Conservation (phyloP, 2,797 vertebrate genomes). For the Alca torda region DNA sequence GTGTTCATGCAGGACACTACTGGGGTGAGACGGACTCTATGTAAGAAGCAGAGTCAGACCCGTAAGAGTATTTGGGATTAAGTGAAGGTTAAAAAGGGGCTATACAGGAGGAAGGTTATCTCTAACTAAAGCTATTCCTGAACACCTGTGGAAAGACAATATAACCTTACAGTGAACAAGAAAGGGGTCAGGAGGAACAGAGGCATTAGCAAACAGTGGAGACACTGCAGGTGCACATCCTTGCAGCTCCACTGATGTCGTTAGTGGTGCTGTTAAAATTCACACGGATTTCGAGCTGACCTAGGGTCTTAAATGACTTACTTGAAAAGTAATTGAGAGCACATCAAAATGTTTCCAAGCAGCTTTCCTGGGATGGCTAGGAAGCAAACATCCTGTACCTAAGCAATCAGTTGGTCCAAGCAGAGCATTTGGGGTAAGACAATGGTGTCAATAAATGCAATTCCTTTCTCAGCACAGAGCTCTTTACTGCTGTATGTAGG, state of each 20-base stretch:
- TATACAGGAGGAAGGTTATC: neutral
- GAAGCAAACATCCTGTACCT: neutral
- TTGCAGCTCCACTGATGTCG: neutral
- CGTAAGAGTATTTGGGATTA: neutral
- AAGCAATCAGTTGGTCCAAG: neutral
- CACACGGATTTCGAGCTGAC: neutral
- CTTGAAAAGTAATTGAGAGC: neutral
- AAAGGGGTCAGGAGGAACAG: neutral
- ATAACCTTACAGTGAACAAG: neutral
- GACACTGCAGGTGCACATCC: too few species aligned
- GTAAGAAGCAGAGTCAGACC: neutral
- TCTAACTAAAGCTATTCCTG: neutral
- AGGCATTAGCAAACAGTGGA: neutral
- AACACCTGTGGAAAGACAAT: neutral
- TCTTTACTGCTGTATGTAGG: neutral
- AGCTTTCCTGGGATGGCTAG: neutral
- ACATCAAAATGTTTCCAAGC: neutral
- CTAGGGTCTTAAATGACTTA: neutral
- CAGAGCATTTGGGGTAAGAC: neutral
- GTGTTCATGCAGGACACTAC: neutral
- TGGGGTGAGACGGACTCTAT: neutral
- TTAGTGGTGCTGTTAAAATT: neutral
- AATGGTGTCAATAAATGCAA: neutral
- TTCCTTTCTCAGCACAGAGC: neutral
- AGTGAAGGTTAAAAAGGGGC: neutral